phyloP scores from a whole-genome alignment of 2,113 vertebrate species.

The Dicrurus megarhynchus region DNA sequence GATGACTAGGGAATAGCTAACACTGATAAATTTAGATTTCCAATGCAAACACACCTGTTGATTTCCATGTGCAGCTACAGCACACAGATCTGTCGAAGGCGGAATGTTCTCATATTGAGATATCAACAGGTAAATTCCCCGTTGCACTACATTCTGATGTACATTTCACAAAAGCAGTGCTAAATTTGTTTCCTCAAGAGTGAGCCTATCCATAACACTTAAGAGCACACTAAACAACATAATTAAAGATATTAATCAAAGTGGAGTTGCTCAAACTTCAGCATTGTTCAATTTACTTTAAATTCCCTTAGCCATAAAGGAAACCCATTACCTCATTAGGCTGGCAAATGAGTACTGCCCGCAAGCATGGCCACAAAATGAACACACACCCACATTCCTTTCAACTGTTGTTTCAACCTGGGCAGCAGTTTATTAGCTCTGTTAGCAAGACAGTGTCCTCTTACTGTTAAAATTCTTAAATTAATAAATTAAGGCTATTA shows the following conservation, averaged over 20 bases:
- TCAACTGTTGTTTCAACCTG: neutral
- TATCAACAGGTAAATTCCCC: neutral
- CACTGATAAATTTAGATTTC: neutral
- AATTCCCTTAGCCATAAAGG: neutral
- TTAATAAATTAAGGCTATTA: constrained; percentile 25
- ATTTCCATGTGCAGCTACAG: neutral
- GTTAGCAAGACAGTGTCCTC: neutral
- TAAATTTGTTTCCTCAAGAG: neutral
- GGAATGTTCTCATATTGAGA: neutral
- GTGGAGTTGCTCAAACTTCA: neutral
- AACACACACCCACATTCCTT: neutral
- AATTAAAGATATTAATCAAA: neutral
- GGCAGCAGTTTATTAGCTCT: neutral
- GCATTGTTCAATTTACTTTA: neutral
- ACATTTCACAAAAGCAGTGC: neutral
- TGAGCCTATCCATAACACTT: neutral
- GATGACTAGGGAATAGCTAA: neutral
- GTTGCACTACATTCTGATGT: neutral
- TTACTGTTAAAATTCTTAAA: neutral
- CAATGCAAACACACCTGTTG: neutral
- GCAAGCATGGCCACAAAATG: neutral
- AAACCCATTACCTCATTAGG: neutral
- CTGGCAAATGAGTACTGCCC: neutral
- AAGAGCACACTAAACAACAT: neutral
- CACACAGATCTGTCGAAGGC: rapidly evolving